These are phyloP conservation scores for Ostrea edulis DNA, from an alignment of 1,140 invertebrate genomes.

Conservation along the genomic window DNA sequence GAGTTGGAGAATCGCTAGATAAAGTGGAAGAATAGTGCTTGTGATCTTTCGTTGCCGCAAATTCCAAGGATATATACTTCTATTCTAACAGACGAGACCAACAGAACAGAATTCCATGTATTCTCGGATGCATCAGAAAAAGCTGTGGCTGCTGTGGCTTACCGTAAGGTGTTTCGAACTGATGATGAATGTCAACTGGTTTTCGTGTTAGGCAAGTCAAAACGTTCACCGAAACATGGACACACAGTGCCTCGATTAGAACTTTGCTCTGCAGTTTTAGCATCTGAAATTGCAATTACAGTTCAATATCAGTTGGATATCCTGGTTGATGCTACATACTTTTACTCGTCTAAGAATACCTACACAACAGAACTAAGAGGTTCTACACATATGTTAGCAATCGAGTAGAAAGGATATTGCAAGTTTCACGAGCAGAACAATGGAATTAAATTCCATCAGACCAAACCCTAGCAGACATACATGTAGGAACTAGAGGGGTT, in stretches of 20 bases:
- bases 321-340: not conserved
- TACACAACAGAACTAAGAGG: conserved; percentile 21
- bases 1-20: not conserved
- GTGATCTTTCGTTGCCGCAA: not conserved
- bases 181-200: not conserved
- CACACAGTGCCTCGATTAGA: conserved; percentile 56
- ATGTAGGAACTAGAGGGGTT: conserved; percentile 43
- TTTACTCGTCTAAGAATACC: conserved; percentile 39
- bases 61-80: not conserved
- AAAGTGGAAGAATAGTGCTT: not conserved
- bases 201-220: conserved; percentile 51
- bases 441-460: conserved; percentile 32
- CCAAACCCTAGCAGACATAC: conserved; percentile 42
- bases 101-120: conserved; percentile 61
- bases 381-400: conserved; percentile 48
- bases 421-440: not conserved
- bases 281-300: conserved; percentile 28
- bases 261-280: conserved; percentile 53
- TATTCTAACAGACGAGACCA: conserved; percentile 69
- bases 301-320: not conserved
- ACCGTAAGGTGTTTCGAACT: not conserved
- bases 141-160: conserved; percentile 53
- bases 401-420: conserved; percentile 33
- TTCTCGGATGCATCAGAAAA: conserved; percentile 53
- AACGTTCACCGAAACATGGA: conserved; percentile 44